These are phyloP conservation scores for Isichthys henryi DNA, from an alignment of 2,113 vertebrate genomes.

Conservation along the genomic window DNA sequence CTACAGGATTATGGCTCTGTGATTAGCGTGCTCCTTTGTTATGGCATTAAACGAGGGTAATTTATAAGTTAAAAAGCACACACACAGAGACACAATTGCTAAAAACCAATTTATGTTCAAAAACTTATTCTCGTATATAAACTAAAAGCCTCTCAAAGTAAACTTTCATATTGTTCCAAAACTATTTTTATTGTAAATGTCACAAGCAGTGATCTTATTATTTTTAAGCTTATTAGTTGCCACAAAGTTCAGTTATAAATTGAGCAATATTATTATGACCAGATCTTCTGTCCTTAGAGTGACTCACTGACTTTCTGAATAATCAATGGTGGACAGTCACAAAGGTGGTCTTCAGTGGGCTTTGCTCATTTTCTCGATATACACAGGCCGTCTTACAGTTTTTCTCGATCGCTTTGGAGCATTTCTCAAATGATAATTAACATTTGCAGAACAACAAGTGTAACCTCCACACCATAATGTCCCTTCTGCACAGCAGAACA, in stretches of 20 bases:
- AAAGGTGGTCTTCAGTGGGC: not conserved
- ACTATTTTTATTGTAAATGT: not conserved
- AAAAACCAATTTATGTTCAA: slow-evolving; percentile 37
- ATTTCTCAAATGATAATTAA: not conserved
- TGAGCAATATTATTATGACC: not conserved
- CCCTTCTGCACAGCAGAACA: not conserved
- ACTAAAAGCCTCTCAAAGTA: slow-evolving; percentile 35
- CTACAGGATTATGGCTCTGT: slow-evolving; percentile 32
- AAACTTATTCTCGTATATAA: slow-evolving; percentile 48
- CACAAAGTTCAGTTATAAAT: not conserved
- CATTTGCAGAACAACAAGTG: not conserved
- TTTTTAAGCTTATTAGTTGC: not conserved
- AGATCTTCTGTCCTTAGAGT: not conserved
- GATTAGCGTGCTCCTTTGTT: slow-evolving; percentile 37
- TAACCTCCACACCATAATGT: not conserved
- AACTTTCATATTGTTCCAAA: slow-evolving; percentile 31
- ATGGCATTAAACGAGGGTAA: slow-evolving; percentile 34
- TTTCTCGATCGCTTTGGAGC: not conserved
- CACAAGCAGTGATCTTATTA: slow-evolving; percentile 7
- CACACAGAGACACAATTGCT: not conserved
- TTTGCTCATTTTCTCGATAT: not conserved
- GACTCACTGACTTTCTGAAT: not conserved
- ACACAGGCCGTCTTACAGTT: not conserved
- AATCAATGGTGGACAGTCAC: not conserved
- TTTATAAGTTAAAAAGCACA: slow-evolving; percentile 39